Conservation (phyloP, 2,888 invertebrate genomes). For the Marronus borbonicus region DNA sequence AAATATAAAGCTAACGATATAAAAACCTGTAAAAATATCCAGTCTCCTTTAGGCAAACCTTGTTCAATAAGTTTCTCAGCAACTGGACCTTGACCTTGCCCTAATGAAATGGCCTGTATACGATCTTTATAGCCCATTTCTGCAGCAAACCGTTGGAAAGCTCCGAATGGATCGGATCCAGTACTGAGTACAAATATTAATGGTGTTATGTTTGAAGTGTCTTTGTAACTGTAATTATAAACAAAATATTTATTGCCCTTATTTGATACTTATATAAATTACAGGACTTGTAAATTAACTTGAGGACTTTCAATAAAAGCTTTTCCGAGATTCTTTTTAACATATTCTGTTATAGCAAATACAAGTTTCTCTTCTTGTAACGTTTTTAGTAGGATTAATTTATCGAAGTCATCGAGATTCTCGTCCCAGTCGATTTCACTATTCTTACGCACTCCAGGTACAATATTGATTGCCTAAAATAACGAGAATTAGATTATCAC, state of each 20-base stretch:
- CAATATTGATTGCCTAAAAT: conserved; percentile 57
- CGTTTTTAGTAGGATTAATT: conserved; percentile 84
- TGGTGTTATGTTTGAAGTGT: conserved; percentile 82
- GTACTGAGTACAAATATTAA: conserved; percentile 90
- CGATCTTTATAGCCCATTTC: conserved; percentile 82
- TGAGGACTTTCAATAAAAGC: conserved; percentile 88
- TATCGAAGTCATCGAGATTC: conserved; percentile 81
- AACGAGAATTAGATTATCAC: background rate
- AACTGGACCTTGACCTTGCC: conserved; percentile 91
- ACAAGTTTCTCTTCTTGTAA: conserved; percentile 87
- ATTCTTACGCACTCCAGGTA: conserved; percentile 60
- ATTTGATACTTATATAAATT: conserved; percentile 52
- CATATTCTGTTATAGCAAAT: conserved; percentile 86
- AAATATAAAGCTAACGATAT: background rate
- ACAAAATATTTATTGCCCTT: conserved; percentile 58
- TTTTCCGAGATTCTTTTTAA: conserved; percentile 82
- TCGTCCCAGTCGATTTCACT: conserved; percentile 75
- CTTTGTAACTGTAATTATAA: conserved; percentile 77
- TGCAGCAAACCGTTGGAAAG: conserved; percentile 85
- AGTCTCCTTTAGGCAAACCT: conserved; percentile 83
- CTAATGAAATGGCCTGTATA: conserved; percentile 88
- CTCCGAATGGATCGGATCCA: conserved; percentile 90
- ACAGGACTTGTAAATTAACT: conserved; percentile 79
- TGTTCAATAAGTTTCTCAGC: conserved; percentile 85
- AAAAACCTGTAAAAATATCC: conserved; percentile 89